A percentile compares a stretch with the other conserved stretches of the same genome.
Conservation (phyloP, 2,888 invertebrate species). For the Flexamia atlantica region DNA sequence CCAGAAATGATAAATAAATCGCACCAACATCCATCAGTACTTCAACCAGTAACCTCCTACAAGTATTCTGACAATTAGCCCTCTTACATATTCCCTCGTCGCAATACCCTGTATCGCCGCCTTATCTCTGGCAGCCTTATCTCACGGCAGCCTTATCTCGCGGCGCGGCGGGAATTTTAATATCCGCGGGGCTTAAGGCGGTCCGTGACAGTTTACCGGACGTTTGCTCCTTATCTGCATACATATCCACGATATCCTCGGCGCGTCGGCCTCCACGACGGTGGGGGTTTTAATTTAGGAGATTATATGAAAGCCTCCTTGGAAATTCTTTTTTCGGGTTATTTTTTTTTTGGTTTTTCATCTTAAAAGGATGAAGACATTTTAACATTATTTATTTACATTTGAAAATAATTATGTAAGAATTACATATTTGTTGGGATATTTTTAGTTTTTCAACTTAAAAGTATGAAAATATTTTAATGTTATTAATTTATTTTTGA, state of each 20-base stretch:
- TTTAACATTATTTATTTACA: no score
- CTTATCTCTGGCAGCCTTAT: constrained; percentile 36
- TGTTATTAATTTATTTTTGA: no score
- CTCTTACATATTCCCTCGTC: constrained; percentile 46
- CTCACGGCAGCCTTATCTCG: constrained; percentile 41
- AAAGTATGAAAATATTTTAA: no score
- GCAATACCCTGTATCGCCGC: constrained; percentile 39
- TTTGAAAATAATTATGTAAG: no score
- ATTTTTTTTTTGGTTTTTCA: neutral
- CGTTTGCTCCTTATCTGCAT: constrained; percentile 34
- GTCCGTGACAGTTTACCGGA: constrained; percentile 51
- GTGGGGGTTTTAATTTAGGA: constrained; percentile 41
- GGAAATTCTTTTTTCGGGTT: neutral
- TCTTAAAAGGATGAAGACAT: no score
- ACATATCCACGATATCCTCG: constrained; percentile 6
- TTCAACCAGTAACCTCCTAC: neutral
- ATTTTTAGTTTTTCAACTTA: no score
- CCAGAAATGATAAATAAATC: constrained; percentile 3
- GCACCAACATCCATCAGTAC: neutral
- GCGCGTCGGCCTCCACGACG: neutral
- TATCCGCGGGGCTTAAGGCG: constrained; percentile 48
- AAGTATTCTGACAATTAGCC: neutral
- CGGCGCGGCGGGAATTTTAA: constrained; percentile 49
- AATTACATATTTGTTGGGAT: no score
- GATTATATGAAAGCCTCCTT: constrained; percentile 19